Percentiles rank a stretch among this genome's conserved stretches.
Evolutionary conservation across 1,140 invertebrate genomes (phyloP).

Genomic region (Drosophila ironensis): DNA sequence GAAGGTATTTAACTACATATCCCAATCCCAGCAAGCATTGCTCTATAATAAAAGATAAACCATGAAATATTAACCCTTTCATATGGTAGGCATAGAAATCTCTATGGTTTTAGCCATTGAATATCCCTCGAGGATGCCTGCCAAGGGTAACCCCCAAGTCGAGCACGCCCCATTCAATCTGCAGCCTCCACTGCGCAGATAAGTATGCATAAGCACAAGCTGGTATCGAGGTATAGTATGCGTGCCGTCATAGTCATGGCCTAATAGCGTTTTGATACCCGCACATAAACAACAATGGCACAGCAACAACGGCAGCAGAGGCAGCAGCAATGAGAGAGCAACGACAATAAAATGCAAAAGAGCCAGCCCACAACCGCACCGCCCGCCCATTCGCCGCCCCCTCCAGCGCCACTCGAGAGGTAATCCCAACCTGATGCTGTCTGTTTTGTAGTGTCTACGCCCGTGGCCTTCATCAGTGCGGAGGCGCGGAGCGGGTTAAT

Average conservation of each 20-base stretch:
- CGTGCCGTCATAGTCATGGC: constrained; percentile 63
- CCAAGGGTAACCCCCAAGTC: constrained; percentile 19
- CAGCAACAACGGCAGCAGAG: constrained; percentile 31
- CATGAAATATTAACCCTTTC: no score
- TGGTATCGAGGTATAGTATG: constrained; percentile 49
- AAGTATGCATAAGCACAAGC: constrained; percentile 62
- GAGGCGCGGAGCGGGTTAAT: constrained; percentile 57
- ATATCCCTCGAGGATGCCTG: no score
- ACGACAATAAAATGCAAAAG: constrained; percentile 77
- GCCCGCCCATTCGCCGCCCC: background rate
- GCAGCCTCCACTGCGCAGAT: constrained; percentile 1
- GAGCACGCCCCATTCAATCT: background rate
- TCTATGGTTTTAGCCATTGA: no score
- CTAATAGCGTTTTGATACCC: constrained; percentile 78
- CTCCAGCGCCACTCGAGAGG: constrained; percentile 29
- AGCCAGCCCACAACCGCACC: constrained; percentile 26
- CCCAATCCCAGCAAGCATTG: no score
- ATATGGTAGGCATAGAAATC: no score
- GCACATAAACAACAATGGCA: constrained; percentile 74
- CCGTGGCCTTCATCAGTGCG: constrained; percentile 23
- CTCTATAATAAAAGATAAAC: no score
- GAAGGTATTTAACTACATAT: no score
- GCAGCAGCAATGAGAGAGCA: constrained; percentile 11
- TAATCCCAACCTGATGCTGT: constrained; percentile 73
- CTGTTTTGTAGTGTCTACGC: constrained; percentile 68